Percentiles rank a stretch among this genome's conserved stretches.
phyloP scores from a whole-genome alignment of 2,888 invertebrate species.

The Chloromyia formosa region DNA sequence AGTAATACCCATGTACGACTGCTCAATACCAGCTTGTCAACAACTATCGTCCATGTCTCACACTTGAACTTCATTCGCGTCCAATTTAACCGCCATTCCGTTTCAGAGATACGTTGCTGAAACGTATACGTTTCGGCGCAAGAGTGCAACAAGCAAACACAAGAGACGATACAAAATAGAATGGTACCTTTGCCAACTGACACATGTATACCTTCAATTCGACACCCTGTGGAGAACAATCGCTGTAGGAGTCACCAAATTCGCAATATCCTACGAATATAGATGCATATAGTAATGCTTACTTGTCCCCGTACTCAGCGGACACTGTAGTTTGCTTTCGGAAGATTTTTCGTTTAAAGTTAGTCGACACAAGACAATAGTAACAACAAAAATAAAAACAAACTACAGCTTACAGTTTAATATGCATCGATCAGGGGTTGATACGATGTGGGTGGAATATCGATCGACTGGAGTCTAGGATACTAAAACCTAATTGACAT shows the following conservation, averaged over 20 bases:
- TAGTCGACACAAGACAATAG: no score
- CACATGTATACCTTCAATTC: slow-evolving; percentile 64
- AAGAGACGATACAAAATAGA: slow-evolving; percentile 53
- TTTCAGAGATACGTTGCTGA: neutral
- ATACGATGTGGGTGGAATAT: neutral
- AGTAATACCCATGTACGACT: slow-evolving; percentile 21
- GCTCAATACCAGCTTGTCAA: slow-evolving; percentile 39
- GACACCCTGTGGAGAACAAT: slow-evolving; percentile 58
- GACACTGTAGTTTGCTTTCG: neutral
- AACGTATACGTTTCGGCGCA: no score
- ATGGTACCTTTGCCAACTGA: slow-evolving; percentile 57
- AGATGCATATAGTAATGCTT: no score
- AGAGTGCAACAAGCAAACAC: no score
- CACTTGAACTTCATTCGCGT: slow-evolving; percentile 36
- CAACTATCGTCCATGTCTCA: slow-evolving; percentile 35
- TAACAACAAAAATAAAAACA: neutral
- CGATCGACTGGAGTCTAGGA: neutral
- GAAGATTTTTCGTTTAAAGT: no score
- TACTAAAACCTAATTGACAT: no score
- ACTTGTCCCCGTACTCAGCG: neutral
- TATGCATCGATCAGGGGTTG: neutral
- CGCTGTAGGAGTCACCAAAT: slow-evolving; percentile 44
- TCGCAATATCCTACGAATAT: slow-evolving; percentile 9
- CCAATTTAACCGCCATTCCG: slow-evolving; percentile 40
- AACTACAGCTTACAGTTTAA: neutral